Evolutionary conservation across 2,113 vertebrate species (phyloP), one percentile per base, ranked within the genome.

Genomic region (Anoura caudifer): DNA sequence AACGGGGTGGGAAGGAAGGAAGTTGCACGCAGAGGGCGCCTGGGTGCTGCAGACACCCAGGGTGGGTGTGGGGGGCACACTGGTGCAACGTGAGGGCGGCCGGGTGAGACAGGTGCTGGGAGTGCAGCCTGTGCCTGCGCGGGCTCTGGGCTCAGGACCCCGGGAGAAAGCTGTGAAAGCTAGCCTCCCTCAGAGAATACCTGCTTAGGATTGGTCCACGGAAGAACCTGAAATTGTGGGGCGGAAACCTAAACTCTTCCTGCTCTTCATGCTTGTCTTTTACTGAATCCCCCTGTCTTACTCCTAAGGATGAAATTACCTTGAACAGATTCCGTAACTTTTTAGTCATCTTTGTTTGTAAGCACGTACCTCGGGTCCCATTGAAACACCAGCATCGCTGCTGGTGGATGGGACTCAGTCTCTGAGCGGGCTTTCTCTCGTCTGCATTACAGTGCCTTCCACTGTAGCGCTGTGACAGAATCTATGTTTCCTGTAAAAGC

Each of bases 11-110:
- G 54, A 61, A n/a, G 61, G n/a, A 24, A 33, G 83, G 69, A 1
- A 50, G 15, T 31, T 33, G 4, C n/a, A 43, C n/a, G 59, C 24
- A 59, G 76, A 33, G n/a, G 52, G 13, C 9, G 14, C 11, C 10
- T 31, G 3, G 2, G 11, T 2, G 0, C 26, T 63, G 59, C 59
- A 8, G 2, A 26, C 38, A 56, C 24, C 4, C n/a, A n/a, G n/a
- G n/a, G n/a, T n/a, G 16, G 36, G 59, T 24, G 9, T n/a, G 14
- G 56, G 43, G 31, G 4, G 36, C 1, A 1, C 26, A 26, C 31
- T 17, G 14, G 36, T 28, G n/a, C 4, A 31, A 36, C 33, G 72
- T 43, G 63, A 86, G 67, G 69, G 16, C 65, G 22, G 43, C 1
- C 4, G 17, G 85, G n/a, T 7, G 36, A 70, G 79, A 41, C 31